Base-by-base conservation (phyloP, 2,888 invertebrate species). In the Penaeus monodon region DNA sequence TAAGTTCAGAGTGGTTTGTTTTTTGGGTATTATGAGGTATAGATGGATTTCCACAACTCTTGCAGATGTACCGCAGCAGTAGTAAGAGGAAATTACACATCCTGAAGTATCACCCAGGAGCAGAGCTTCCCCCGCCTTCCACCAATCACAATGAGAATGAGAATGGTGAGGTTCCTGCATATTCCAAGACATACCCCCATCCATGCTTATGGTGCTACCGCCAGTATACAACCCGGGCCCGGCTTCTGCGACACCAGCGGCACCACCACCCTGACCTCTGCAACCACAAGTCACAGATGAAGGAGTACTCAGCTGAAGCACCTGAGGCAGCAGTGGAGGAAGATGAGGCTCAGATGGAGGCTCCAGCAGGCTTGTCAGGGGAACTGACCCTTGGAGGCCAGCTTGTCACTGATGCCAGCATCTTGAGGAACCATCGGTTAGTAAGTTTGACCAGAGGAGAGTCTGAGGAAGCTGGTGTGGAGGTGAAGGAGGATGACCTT, bases 71-170 rank as follows among this genome's bases (percentile, higher is more conserved):
- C 92, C 96, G 96, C 92, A 96, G 96, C 89, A 96, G 96, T 91
- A 95, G 96, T 83, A 97, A 97, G 92, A 94, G 97, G 44, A 96
- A 97, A 92, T 94, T 94, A 1, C 97, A 97, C 92, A 96, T 97
- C 90, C 92, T 95, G 90, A 95, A 95, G 91, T 96, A 96, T 92
- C 97, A 97, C 93, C 97, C 97, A 0, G 97, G 97, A 85, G 94
- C 95, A 76, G 94, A 94, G 88, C 92, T 95, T 74, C 95, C 95
- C 0, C 92, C 92, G 90, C 92, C 81, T 2, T 83, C 88, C 57
- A 82, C 78, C 17, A 29, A 81, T 38, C 74, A 77, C 27, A 68
- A 74, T 81, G 92, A 90, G 76, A 79, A 66, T 77, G 82, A 94
- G 93, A 27, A 91, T 94, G 84, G 94, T 94, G 2, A 94, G 94